phyloP scores from a whole-genome alignment of 2,888 invertebrate genomes.

The Brachylomia viminalis region DNA sequence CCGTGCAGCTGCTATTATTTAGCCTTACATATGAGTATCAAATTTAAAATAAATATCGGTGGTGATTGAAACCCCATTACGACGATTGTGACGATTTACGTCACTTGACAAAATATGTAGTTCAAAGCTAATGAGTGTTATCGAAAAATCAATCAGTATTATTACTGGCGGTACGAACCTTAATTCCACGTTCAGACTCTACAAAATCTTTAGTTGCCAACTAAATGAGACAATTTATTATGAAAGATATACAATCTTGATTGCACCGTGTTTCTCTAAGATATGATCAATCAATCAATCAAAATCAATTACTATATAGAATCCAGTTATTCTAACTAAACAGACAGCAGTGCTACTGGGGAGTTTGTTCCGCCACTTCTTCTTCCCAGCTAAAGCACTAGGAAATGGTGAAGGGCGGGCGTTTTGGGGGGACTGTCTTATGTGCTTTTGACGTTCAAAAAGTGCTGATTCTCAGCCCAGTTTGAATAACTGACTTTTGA shows the following conservation, averaged over 20 bases:
- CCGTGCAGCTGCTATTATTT: background rate
- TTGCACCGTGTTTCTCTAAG: background rate
- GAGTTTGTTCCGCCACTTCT: too few relatives aligned
- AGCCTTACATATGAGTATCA: background rate
- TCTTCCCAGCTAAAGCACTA: too few relatives aligned
- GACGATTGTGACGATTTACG: background rate
- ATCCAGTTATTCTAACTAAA: too few relatives aligned
- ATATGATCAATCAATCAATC: constrained; percentile 45
- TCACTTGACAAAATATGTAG: background rate
- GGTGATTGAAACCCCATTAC: too few relatives aligned
- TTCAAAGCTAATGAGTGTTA: background rate
- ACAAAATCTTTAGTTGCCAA: background rate
- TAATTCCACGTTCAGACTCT: background rate
- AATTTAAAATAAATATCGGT: background rate
- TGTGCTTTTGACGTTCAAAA: too few relatives aligned
- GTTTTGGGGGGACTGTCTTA: too few relatives aligned
- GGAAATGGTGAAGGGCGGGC: too few relatives aligned
- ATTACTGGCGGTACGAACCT: too few relatives aligned
- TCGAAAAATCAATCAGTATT: background rate
- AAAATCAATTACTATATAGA: too few relatives aligned
- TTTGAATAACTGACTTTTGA: too few relatives aligned
- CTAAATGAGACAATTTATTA: background rate
- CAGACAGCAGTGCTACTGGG: too few relatives aligned
- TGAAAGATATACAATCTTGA: constrained; percentile 11
- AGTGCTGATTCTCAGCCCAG: too few relatives aligned